Base-by-base conservation (phyloP, 1,140 invertebrate genomes). In the Cydia amplana region DNA sequence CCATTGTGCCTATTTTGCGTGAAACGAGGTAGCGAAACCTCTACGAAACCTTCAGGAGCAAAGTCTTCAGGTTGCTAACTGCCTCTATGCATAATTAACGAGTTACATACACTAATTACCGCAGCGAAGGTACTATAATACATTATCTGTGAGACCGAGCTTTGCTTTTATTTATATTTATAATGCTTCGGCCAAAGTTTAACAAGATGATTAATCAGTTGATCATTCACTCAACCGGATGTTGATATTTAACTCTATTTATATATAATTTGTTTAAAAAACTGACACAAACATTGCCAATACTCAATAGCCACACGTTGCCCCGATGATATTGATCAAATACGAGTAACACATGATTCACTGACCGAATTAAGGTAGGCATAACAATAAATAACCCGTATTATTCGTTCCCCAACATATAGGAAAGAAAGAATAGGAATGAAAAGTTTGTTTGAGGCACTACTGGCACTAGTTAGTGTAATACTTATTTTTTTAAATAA, bases 231-330 rank as follows among this genome's bases (percentile, higher is more conserved):
- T 16, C 28, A 36, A 7, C 28, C 16, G 65, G 65, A 70, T 36
- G 65, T 70, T 70, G 28, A 70, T 70, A 70, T 70, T 18, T 70
- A 36, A 70, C 20, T 10, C 23, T 20, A 60, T n/a, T 51, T 4
- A 18, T 51, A 60, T 4, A 18, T 51, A 60, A 60, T 23, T 60
- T 10, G 55, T 60, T 60, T 60, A 20, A 20, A 60, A 20, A 60
- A 60, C n/a, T 60, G 55, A 60, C 18, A 60, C 55, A 60, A 60
- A 23, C 55, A 23, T n/a, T n/a, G 7, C 6, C 9, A 23, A 18
- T 10, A 10, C 7, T 23, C 55, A 20, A 60, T 20, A 60, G 49
- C 49, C 49, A n/a, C n/a, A n/a, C 55, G 55, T 60, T 60, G 55
- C 55, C 55, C 55, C 12, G 55, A 60, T 60, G 18, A 60, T 60